phyloP scores from a whole-genome alignment of 2,797 vertebrate genomes.

The Dendrocincla fuliginosa region DNA sequence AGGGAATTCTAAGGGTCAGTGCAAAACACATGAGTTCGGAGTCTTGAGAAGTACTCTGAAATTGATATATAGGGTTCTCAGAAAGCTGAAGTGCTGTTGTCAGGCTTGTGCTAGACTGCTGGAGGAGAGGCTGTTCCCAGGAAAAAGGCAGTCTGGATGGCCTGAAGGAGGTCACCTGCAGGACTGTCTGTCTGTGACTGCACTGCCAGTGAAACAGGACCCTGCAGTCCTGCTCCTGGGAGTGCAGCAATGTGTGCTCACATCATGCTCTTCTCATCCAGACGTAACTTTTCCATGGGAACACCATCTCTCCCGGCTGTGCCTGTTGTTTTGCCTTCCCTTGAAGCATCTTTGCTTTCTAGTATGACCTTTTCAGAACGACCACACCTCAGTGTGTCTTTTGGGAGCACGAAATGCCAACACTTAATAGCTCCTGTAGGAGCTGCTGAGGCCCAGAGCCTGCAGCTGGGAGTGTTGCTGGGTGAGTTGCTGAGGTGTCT shows the following conservation, averaged over 20 bases:
- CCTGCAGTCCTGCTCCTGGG: background rate
- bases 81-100: background rate
- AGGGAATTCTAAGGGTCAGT: background rate
- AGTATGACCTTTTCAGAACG: background rate
- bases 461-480: background rate
- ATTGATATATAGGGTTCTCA: background rate
- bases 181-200: background rate
- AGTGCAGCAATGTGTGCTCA: background rate
- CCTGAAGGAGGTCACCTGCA: background rate
- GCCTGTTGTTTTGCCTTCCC: background rate
- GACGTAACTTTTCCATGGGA: background rate
- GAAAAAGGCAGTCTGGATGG: background rate
- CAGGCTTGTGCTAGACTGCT: background rate
- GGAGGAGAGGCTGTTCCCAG: background rate
- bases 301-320: background rate
- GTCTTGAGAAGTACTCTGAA: background rate
- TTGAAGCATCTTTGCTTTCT: background rate
- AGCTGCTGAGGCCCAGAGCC: background rate
- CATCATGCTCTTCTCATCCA: accelerated
- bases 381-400: background rate
- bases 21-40: background rate
- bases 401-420: background rate
- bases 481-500: background rate
- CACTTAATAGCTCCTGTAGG: background rate
- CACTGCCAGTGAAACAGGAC: background rate